A percentile compares a stretch with the other conserved stretches of the same genome.
Evolutionary conservation across 2,113 vertebrate species (phyloP).

Genomic region (Acanthochromis polyacanthus): DNA sequence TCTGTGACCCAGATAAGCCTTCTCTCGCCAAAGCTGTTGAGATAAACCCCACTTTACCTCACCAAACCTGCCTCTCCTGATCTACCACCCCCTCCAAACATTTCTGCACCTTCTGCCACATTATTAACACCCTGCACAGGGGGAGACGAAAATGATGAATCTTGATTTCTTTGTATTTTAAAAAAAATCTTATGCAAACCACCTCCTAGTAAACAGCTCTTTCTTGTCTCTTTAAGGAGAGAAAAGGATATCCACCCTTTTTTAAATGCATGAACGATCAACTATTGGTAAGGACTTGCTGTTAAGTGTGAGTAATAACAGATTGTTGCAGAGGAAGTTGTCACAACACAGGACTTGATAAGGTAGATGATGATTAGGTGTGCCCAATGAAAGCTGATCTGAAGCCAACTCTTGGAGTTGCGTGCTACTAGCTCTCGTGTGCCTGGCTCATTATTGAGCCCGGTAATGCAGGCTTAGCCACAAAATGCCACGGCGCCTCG

Average conservation of each 20-base stretch:
- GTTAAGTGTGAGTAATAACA: not conserved
- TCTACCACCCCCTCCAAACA: conserved; percentile 63
- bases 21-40: conserved; percentile 79
- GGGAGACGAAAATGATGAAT: not conserved
- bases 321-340: not conserved
- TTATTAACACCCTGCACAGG: conserved; percentile 55
- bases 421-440: conserved; percentile 44
- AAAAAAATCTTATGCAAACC: not conserved
- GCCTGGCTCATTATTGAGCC: conserved; percentile 28
- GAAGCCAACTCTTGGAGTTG: conserved; percentile 19
- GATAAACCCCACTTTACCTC: conserved; percentile 88
- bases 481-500: conserved; percentile 33
- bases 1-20: conserved; percentile 85
- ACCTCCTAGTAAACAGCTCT: too few relatives aligned
- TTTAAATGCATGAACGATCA: not conserved
- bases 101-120: conserved; percentile 74
- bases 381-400: conserved; percentile 5
- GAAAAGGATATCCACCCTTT: not conserved
- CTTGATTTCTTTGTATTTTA: not conserved
- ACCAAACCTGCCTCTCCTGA: conserved; percentile 85
- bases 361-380: not conserved
- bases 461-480: conserved; percentile 63
- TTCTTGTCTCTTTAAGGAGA: not conserved
- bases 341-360: not conserved
- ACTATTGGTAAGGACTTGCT: not conserved